Percentiles rank a stretch among this genome's conserved stretches.
Conservation (phyloP, 2,113 vertebrate genomes). For the Spea bombifrons region DNA sequence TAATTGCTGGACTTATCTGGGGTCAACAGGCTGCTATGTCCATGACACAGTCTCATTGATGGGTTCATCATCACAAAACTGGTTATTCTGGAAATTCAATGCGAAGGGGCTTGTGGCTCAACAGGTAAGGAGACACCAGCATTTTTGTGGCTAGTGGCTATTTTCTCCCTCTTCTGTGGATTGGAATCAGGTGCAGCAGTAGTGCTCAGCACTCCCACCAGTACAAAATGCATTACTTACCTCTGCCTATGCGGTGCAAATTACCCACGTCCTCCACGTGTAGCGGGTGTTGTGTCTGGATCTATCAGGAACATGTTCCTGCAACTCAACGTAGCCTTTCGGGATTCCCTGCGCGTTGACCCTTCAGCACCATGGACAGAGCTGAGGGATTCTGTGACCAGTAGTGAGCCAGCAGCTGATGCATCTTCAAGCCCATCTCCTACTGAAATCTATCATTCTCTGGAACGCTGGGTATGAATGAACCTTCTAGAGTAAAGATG, state of each 20-base stretch:
- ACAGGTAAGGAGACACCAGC: neutral
- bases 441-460: neutral
- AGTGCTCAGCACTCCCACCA: neutral
- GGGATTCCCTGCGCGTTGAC: neutral
- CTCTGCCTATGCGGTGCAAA: neutral
- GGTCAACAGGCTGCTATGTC: neutral
- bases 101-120: neutral
- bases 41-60: neutral
- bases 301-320: neutral
- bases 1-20: too few relatives aligned
- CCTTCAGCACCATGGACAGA: slow-evolving; percentile 24
- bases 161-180: too few relatives aligned
- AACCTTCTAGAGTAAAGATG: too few relatives aligned
- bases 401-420: neutral
- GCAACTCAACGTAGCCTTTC: neutral
- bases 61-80: neutral
- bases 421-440: neutral
- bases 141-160: neutral
- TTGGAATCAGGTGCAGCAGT: too few relatives aligned
- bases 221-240: neutral
- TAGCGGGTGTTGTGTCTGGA: neutral
- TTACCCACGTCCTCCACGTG: neutral
- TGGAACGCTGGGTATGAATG: neutral
- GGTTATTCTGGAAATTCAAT: neutral
- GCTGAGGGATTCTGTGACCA: neutral